Percentiles rank a stretch among this genome's conserved stretches.
These are phyloP conservation scores for Hyposmocoma kahamanoa DNA, from an alignment of 1,140 invertebrate genomes.

Conservation along the genomic window DNA sequence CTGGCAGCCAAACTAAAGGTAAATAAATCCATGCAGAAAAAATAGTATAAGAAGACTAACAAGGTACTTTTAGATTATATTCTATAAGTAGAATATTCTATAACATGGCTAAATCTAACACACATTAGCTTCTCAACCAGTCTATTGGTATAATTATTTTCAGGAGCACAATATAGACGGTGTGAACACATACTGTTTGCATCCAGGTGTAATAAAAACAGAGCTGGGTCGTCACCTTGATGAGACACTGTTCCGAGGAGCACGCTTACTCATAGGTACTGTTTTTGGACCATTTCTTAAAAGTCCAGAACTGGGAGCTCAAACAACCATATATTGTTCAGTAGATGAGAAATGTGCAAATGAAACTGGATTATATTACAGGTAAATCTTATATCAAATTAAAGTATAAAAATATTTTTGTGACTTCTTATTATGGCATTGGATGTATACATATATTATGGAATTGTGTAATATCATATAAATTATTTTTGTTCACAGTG, in stretches of 20 bases:
- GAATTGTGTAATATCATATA: no score
- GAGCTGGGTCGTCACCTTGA: slow-evolving; percentile 83
- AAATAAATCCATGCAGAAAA: not conserved
- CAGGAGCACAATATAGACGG: slow-evolving; percentile 63
- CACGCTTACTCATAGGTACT: slow-evolving; percentile 29
- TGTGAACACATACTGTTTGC: slow-evolving; percentile 80
- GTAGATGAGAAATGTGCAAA: slow-evolving; percentile 79
- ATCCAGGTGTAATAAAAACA: slow-evolving; percentile 84
- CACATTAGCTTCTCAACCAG: not conserved
- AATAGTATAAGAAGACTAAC: not conserved
- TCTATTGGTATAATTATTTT: slow-evolving; percentile 10
- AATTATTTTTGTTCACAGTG: slow-evolving; percentile 58
- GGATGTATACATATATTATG: no score
- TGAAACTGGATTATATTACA: slow-evolving; percentile 79
- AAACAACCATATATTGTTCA: slow-evolving; percentile 86
- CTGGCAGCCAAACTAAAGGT: slow-evolving; percentile 77
- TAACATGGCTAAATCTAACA: not conserved
- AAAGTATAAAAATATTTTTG: not conserved
- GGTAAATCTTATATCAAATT: no score
- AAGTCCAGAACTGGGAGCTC: slow-evolving; percentile 80
- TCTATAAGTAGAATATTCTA: not conserved
- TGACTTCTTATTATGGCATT: no score
- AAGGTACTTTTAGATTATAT: not conserved
- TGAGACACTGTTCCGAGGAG: slow-evolving; percentile 65
- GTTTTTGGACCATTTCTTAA: slow-evolving; percentile 72